These are phyloP conservation scores for Drosophila pseudoananassae DNA, from an alignment of 1,140 invertebrate genomes.

Conservation along the genomic window DNA sequence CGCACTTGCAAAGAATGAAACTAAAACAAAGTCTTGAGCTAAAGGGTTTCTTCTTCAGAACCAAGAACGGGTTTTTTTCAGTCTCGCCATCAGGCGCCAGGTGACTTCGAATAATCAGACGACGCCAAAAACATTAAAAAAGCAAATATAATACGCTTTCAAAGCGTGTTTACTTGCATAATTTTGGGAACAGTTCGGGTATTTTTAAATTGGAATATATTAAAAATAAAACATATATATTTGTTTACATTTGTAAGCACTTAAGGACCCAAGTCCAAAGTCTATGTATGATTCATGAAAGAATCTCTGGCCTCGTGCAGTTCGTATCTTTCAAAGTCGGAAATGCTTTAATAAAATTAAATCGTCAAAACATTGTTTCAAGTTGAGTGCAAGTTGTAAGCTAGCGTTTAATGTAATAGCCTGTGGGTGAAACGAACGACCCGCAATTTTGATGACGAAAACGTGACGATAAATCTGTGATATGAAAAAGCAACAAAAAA, in stretches of 20 bases:
- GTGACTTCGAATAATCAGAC: constrained; percentile 16
- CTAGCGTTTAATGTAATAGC: constrained; percentile 37
- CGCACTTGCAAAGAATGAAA: not conserved
- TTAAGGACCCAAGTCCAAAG: not conserved
- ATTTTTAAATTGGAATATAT: not conserved
- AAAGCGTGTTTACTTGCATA: not conserved
- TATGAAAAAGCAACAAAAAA: constrained; percentile 31
- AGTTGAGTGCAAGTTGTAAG: constrained; percentile 20
- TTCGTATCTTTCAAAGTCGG: constrained; percentile 12
- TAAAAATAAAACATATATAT: not conserved
- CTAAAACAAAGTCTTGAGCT: not conserved
- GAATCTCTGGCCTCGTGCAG: not conserved
- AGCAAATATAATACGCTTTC: constrained; percentile 29
- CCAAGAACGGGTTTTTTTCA: constrained; percentile 21
- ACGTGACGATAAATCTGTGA: constrained; percentile 40
- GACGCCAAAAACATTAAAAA: constrained; percentile 55
- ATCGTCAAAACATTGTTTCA: constrained; percentile 8
- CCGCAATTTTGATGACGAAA: constrained; percentile 2
- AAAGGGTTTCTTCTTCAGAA: constrained; percentile 13
- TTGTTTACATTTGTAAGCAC: not conserved
- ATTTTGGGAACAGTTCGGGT: not conserved
- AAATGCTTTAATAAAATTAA: constrained; percentile 46
- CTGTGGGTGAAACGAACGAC: not conserved
- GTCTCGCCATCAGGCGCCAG: constrained; percentile 17
- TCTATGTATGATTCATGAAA: not conserved